These are phyloP conservation scores for Ameiurus melas DNA, from an alignment of 2,113 vertebrate genomes.

Conservation along the genomic window DNA sequence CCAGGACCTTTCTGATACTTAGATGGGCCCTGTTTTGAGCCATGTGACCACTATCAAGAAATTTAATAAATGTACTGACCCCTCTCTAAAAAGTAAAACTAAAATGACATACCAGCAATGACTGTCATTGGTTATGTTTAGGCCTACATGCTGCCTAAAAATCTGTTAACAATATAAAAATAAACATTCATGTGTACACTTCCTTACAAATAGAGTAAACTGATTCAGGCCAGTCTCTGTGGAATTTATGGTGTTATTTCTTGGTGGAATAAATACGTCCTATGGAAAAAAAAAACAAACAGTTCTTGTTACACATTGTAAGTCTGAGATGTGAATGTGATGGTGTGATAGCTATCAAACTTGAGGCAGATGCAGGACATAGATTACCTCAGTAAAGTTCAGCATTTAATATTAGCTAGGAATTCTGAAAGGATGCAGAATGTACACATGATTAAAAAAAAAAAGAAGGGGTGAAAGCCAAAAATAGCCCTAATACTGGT, in stretches of 20 bases:
- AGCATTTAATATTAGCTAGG: too few species aligned
- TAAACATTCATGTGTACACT: not conserved
- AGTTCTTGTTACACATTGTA: not conserved
- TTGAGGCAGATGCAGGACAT: not conserved
- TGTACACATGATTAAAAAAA: too few species aligned
- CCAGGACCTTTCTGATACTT: not conserved
- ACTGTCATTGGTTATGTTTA: not conserved
- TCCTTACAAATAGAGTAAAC: constrained; percentile 1
- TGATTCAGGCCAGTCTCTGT: not conserved
- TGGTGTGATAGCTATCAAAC: not conserved
- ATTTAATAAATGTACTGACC: not conserved
- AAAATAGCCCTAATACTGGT: too few species aligned
- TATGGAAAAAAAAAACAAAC: not conserved
- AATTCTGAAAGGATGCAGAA: too few species aligned
- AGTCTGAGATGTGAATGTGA: not conserved
- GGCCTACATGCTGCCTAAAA: not conserved
- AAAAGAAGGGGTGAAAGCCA: too few species aligned
- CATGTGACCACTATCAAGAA: not conserved
- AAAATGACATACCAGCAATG: not conserved
- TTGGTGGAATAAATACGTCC: not conserved
- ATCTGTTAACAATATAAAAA: not conserved
- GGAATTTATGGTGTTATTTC: not conserved
- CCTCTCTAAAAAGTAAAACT: not conserved
- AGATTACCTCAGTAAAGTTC: not conserved
- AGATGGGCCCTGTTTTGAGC: not conserved